Base-by-base conservation (phyloP, 2,888 invertebrate species). In the Cremastinae sp. region DNA sequence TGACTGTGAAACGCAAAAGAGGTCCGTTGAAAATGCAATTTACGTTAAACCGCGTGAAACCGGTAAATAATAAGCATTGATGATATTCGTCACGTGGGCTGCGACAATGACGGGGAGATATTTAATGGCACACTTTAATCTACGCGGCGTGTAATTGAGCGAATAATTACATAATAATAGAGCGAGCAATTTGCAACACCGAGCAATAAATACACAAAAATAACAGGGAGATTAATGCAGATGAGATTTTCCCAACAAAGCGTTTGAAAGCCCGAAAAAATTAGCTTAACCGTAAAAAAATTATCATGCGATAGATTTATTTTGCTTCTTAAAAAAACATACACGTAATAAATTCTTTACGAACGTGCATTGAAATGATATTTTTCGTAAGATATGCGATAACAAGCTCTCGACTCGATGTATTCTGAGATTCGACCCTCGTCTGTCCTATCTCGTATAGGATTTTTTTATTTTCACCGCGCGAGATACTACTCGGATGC, bases 361-460 rank as follows among this genome's bases (percentile, higher is more conserved):
- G 20, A 28, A 18, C 41, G 9, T 38, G 47, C 45, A 72, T 74
- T 62, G 36, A 49, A 74, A 78, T 74, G 59, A n/a, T n/a, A n/a
- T n/a, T 66, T 74, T 70, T 54, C 43, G 16, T 54, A 65, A 16
- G 18, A 36, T 45, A 3, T 36, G 18, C 41, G 74, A 78, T 75
- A 78, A 78, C 59, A 72, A 20, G 51, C 51, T 69, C 51, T 69
- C 66, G 62, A 53, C 28, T 45, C 4, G 36, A 54, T 45, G n/a
- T 43, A 36, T 16, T 43, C 22, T 64, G 22, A 28, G 28, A 28
- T 53, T 47, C 72, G 65, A 69, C 56, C 59, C 45, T 38, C 41
- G 38, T 14, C 8, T 41, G 14, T 36, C 16, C 9, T 51, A 62
- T 62, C 45, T 41, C 34, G n/a, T n/a, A 34, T 5, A 51, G 36